phyloP scores from a whole-genome alignment of 2,113 vertebrate species.

The Elgaria multicarinata region DNA sequence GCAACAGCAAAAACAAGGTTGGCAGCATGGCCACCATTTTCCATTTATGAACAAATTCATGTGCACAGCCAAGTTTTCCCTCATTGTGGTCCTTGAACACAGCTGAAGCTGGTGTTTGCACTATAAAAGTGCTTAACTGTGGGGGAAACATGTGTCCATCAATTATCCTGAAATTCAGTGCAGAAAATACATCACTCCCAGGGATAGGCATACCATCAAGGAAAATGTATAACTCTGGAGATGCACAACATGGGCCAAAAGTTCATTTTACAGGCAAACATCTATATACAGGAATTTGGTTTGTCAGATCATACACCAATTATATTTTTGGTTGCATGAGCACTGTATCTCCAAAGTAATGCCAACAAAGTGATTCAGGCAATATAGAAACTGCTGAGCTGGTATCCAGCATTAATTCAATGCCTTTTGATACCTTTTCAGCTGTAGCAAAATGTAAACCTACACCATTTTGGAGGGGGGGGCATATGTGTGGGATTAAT shows the following conservation, averaged over 20 bases:
- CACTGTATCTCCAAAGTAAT: neutral
- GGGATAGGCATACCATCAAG: neutral
- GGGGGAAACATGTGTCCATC: no score
- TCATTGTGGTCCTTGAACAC: no score
- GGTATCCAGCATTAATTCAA: neutral
- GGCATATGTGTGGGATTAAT: neutral
- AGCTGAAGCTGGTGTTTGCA: no score
- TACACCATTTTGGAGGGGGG: neutral
- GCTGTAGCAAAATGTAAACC: neutral
- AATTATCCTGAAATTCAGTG: neutral
- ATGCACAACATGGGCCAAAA: neutral
- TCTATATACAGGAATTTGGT: neutral
- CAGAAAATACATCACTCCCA: neutral
- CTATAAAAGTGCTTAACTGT: no score
- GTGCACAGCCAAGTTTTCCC: no score
- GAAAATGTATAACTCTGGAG: neutral
- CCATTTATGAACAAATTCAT: no score
- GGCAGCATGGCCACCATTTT: no score
- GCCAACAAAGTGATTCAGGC: neutral
- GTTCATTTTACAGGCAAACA: neutral
- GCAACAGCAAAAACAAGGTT: no score
- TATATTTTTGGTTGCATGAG: neutral
- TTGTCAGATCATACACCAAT: neutral
- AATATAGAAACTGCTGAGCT: neutral
- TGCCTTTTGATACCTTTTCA: neutral